A percentile compares a stretch with the other conserved stretches of the same genome.
phyloP scores from a whole-genome alignment of 2,113 vertebrate species.

The Chinchilla lanigera region DNA sequence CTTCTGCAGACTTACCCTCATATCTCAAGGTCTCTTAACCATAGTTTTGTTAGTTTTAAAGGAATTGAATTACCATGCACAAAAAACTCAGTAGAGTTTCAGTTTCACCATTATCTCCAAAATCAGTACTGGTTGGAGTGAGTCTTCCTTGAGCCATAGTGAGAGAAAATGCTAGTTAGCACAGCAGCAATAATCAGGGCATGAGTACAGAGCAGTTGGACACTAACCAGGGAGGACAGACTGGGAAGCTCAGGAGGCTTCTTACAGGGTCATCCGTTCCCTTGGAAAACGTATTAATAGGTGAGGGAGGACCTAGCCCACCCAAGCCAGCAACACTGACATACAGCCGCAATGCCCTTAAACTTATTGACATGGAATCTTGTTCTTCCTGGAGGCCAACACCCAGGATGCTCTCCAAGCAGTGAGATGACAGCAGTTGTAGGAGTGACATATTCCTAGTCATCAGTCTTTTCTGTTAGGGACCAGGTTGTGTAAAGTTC shows the following conservation, averaged over 20 bases:
- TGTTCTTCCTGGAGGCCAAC: not conserved
- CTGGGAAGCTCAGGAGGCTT: not conserved
- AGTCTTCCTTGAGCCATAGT: not conserved
- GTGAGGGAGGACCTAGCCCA: not conserved
- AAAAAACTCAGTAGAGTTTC: not conserved
- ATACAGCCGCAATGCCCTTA: not conserved
- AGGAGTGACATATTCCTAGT: not conserved
- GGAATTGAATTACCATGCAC: not conserved
- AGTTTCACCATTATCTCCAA: not conserved
- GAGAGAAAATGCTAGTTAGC: not conserved
- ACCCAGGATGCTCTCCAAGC: not conserved
- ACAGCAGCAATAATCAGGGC: not conserved
- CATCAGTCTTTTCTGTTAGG: not conserved
- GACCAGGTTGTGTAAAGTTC: not conserved
- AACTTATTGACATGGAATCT: not conserved
- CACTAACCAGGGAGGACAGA: not conserved
- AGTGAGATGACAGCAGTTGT: not conserved
- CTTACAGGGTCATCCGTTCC: not conserved
- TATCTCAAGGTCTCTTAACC: not conserved
- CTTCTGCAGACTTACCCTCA: not conserved
- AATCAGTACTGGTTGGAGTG: not conserved
- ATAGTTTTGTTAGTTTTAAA: conserved; percentile 8
- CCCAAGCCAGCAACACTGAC: not conserved
- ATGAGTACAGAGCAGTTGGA: not conserved
- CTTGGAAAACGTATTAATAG: not conserved